Percentiles rank a stretch among this genome's conserved stretches.
Conservation (phyloP, 2,888 invertebrate genomes). For the Aleiodes testaceus region DNA sequence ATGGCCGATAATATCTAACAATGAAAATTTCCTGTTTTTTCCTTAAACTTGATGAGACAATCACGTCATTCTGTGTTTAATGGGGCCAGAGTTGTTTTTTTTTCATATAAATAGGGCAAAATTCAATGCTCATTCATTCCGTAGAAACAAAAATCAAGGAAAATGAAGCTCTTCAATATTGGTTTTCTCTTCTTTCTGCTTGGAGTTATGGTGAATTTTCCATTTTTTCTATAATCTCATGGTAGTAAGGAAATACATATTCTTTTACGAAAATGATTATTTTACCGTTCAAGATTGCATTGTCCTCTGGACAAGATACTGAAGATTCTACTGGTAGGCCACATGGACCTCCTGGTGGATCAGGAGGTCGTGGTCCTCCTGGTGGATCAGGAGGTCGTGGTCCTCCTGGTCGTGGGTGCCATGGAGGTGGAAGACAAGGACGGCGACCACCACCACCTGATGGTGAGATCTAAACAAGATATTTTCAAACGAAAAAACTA, state of each 20-base stretch:
- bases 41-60: neutral
- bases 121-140: neutral
- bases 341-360: no score
- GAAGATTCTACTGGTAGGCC: neutral
- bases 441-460: constrained; percentile 28
- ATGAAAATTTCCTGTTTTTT: constrained; percentile 1
- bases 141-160: neutral
- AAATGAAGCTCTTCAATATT: constrained; percentile 45
- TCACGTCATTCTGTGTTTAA: neutral
- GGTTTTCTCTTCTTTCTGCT: constrained; percentile 40
- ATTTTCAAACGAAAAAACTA: neutral
- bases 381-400: neutral
- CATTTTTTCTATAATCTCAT: neutral
- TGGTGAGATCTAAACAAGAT: constrained; percentile 1
- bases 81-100: no score
- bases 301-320: constrained; percentile 22
- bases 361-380: no score
- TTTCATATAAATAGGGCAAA: constrained; percentile 1
- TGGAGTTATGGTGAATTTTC: constrained; percentile 42
- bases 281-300: neutral
- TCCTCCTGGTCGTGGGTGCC: constrained; percentile 7
- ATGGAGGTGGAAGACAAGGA: constrained; percentile 32
- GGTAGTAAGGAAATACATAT: no score
- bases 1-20: constrained; percentile 12
- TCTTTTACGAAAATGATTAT: neutral